Evolutionary conservation across 1,140 invertebrate genomes (phyloP).

Genomic region (Drosophila eugracilis): DNA sequence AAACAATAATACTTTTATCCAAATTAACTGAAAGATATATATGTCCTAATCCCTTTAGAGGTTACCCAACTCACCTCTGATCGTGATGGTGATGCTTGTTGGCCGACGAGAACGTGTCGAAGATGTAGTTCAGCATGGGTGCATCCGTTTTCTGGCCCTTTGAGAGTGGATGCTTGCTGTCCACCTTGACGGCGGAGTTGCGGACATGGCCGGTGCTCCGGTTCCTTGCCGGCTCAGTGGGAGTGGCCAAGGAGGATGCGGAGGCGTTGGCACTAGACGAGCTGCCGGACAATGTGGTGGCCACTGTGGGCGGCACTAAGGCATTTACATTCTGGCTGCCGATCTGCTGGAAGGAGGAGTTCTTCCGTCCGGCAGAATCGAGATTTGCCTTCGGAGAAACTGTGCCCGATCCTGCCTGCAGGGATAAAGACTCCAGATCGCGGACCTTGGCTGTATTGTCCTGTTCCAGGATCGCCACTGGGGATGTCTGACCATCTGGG

Average conservation of each 20-base stretch:
- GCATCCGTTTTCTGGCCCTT: constrained; percentile 87
- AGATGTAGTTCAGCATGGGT: constrained; percentile 90
- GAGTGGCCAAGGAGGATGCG: background rate
- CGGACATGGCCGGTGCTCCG: constrained; percentile 33
- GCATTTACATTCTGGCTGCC: constrained; percentile 73
- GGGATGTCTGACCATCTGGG: constrained; percentile 34
- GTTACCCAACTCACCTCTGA: constrained; percentile 85
- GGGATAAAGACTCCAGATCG: constrained; percentile 71
- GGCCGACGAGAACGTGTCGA: constrained; percentile 88
- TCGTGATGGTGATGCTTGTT: constrained; percentile 89
- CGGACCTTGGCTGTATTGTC: constrained; percentile 37
- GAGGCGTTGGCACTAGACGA: constrained; percentile 23
- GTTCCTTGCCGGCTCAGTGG: constrained; percentile 30
- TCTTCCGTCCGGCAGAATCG: constrained; percentile 44
- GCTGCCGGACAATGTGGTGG: constrained; percentile 24
- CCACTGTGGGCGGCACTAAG: constrained; percentile 46
- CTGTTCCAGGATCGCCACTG: constrained; percentile 30
- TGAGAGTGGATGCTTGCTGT: constrained; percentile 67
- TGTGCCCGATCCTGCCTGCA: constrained; percentile 52
- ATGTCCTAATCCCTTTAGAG: background rate
- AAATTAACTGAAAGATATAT: background rate
- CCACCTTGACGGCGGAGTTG: constrained; percentile 70
- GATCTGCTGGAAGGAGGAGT: constrained; percentile 64
- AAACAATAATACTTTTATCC: no score
- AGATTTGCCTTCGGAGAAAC: constrained; percentile 18